Conservation (phyloP, 2,888 invertebrate genomes). For the Rotaria socialis region DNA sequence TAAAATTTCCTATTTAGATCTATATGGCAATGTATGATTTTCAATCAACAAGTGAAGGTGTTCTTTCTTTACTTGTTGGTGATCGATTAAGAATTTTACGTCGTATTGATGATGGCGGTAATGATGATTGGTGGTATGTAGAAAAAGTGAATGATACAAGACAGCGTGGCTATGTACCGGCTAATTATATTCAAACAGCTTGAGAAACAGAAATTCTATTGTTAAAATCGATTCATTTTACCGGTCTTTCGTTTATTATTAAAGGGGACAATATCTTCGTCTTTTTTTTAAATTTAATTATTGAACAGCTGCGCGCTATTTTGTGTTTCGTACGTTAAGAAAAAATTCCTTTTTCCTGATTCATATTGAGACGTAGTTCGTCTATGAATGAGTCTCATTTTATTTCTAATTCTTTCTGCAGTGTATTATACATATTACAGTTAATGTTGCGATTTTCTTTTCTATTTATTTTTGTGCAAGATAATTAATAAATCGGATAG, state of each 20-base stretch:
- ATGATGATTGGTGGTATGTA: slow-evolving; percentile 32
- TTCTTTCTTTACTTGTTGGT: slow-evolving; percentile 15
- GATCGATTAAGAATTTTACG: slow-evolving; percentile 18
- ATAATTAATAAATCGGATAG: neutral
- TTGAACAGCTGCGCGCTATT: neutral
- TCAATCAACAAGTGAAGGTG: slow-evolving; percentile 10
- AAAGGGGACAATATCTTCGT: neutral
- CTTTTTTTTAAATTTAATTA: neutral
- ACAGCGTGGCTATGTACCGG: slow-evolving; percentile 31
- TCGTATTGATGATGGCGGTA: neutral
- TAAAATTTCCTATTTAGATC: neutral
- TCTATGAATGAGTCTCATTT: slow-evolving; percentile 2
- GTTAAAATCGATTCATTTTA: neutral
- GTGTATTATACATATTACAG: neutral
- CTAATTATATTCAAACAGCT: neutral
- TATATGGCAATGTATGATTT: slow-evolving; percentile 33
- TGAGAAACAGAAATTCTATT: neutral
- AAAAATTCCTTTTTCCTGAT: neutral
- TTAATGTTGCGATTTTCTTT: neutral
- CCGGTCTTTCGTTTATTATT: neutral
- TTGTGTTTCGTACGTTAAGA: neutral
- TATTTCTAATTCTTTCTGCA: neutral
- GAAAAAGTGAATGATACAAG: neutral
- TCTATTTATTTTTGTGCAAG: neutral
- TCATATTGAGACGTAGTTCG: neutral